Conservation (phyloP, 1,140 invertebrate genomes). For the Brachionus calyciflorus region DNA sequence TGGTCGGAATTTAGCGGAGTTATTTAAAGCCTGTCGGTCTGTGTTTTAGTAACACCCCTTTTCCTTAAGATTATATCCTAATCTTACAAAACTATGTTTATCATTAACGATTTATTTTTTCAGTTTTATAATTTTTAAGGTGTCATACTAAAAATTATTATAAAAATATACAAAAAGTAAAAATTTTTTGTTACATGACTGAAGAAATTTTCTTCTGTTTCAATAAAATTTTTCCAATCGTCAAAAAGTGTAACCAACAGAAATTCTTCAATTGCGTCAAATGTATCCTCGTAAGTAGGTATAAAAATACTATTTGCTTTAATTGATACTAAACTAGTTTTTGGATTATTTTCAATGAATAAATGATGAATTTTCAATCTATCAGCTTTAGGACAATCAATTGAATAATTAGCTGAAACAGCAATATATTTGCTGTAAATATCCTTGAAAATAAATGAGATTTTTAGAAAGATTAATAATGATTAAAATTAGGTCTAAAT, state of each 20-base stretch:
- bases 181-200: neutral
- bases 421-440: constrained; percentile 30
- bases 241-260: constrained; percentile 5
- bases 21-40: too few species aligned
- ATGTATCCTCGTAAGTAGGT: constrained; percentile 28
- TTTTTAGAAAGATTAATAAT: neutral
- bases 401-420: constrained; percentile 19
- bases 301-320: constrained; percentile 16
- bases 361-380: constrained; percentile 34
- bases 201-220: constrained; percentile 38
- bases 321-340: neutral
- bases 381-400: constrained; percentile 27
- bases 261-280: constrained; percentile 36
- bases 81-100: too few species aligned
- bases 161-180: constrained; percentile 17
- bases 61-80: too few species aligned
- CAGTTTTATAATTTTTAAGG: too few species aligned
- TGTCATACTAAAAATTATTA: too few species aligned
- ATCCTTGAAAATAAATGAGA: neutral
- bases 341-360: neutral
- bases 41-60: too few species aligned
- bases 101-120: too few species aligned
- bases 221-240: constrained; percentile 40
- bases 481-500: neutral
- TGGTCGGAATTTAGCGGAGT: too few species aligned